Evolutionary conservation across 2,888 invertebrate species (phyloP).

Genomic region (Subacronicta megacephala): DNA sequence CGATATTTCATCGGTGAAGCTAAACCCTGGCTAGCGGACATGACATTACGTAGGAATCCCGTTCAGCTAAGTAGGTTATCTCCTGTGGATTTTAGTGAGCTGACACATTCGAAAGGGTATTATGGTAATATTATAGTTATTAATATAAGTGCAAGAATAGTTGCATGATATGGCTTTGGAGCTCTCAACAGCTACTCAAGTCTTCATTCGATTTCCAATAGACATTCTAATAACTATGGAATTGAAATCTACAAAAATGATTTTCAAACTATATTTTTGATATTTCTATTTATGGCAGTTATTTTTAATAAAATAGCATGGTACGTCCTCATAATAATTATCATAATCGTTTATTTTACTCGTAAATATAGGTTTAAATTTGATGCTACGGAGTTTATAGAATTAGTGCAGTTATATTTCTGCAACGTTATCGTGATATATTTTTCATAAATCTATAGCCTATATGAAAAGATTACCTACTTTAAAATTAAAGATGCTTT

Average conservation of each 20-base stretch:
- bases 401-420: too few species aligned
- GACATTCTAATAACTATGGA: not conserved
- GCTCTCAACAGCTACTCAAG: constrained; percentile 33
- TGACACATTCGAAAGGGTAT: constrained; percentile 17
- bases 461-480: too few species aligned
- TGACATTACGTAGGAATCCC: constrained; percentile 33
- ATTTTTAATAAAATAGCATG: too few species aligned
- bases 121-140: constrained; percentile 42
- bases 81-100: constrained; percentile 20
- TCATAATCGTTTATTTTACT: too few species aligned
- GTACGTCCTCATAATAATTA: too few species aligned
- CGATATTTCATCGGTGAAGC: constrained; percentile 45
- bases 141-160: constrained; percentile 50
- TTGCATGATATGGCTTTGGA: constrained; percentile 39
- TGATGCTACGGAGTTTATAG: too few species aligned
- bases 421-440: too few species aligned
- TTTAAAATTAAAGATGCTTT: too few species aligned
- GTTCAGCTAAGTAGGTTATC: constrained; percentile 43
- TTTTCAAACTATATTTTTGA: constrained; percentile 7
- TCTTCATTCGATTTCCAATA: constrained; percentile 2
- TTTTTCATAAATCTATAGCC: too few species aligned
- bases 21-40: constrained; percentile 41
- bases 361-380: too few species aligned
- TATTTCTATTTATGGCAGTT: too few species aligned
- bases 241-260: constrained; percentile 1